Conservation (phyloP, 1,140 invertebrate species). For the Bombus superbus region DNA sequence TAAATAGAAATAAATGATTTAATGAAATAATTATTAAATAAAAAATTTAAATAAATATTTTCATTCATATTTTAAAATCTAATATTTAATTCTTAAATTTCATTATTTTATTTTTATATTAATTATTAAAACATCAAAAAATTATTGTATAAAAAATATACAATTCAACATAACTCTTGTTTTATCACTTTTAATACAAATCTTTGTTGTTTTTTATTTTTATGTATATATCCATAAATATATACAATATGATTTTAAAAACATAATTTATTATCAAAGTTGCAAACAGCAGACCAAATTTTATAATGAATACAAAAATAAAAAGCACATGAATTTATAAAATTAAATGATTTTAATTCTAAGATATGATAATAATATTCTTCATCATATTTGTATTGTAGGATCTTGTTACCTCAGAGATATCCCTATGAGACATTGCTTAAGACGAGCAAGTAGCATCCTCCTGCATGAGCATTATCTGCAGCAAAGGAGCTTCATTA, state of each 20-base stretch:
- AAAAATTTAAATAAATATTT: not conserved
- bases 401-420: constrained; percentile 80
- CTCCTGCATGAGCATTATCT: constrained; percentile 78
- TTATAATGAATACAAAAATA: constrained; percentile 17
- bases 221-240: not conserved
- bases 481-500: constrained; percentile 63
- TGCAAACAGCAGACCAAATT: not conserved
- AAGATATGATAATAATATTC: constrained; percentile 10
- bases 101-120: not conserved
- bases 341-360: constrained; percentile 12
- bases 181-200: not conserved
- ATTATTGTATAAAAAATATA: constrained; percentile 1
- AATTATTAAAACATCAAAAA: not conserved
- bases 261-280: constrained; percentile 5
- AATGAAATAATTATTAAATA: not conserved
- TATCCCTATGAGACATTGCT: constrained; percentile 84
- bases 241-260: not conserved
- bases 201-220: not conserved
- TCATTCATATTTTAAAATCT: not conserved
- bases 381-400: not conserved
- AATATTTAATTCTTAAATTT: not conserved
- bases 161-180: not conserved
- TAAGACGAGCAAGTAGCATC: constrained; percentile 78
- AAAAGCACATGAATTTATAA: not conserved
- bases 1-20: too few species aligned